These are phyloP conservation scores for Apogon hyalosoma DNA, from an alignment of 2,797 vertebrate genomes.

Conservation along the genomic window DNA sequence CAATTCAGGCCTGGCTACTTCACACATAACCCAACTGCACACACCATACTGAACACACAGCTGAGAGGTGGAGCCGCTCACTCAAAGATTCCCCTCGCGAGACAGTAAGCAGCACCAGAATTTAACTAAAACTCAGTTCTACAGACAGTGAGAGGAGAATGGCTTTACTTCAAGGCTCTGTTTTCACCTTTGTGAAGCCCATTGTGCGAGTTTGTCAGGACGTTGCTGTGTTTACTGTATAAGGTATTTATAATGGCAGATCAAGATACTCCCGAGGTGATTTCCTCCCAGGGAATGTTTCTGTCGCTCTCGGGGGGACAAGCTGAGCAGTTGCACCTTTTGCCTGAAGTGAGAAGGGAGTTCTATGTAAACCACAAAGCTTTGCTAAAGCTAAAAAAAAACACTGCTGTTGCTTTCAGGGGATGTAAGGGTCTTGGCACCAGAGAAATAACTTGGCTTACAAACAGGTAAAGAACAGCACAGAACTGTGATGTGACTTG, in stretches of 20 bases:
- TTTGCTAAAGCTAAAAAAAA: constrained; percentile 41
- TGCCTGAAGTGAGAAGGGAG: constrained; percentile 57
- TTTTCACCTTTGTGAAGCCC: constrained; percentile 33
- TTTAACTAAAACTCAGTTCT: neutral
- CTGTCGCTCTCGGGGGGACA: constrained; percentile 61
- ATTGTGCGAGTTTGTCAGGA: constrained; percentile 56
- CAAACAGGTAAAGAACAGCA: constrained; percentile 59
- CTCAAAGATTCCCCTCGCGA: constrained; percentile 28
- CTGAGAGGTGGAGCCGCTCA: constrained; percentile 53
- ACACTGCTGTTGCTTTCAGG: constrained; percentile 40
- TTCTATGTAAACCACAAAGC: constrained; percentile 54
- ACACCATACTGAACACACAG: constrained; percentile 17
- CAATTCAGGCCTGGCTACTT: constrained; percentile 61
- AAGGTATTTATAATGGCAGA: constrained; percentile 76
- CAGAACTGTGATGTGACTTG: neutral
- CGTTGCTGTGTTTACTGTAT: constrained; percentile 66
- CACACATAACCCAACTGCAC: constrained; percentile 41
- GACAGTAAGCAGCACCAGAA: constrained; percentile 23
- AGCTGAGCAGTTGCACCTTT: constrained; percentile 53
- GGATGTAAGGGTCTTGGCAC: constrained; percentile 39
- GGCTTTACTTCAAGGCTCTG: constrained; percentile 39
- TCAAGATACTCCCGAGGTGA: constrained; percentile 66
- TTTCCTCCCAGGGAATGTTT: constrained; percentile 72
- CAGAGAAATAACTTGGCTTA: constrained; percentile 53
- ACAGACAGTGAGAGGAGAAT: constrained; percentile 19